A percentile compares a stretch with the other conserved stretches of the same genome.
phyloP scores from a whole-genome alignment of 2,797 vertebrate species.

The Alcedo quadribrachys region DNA sequence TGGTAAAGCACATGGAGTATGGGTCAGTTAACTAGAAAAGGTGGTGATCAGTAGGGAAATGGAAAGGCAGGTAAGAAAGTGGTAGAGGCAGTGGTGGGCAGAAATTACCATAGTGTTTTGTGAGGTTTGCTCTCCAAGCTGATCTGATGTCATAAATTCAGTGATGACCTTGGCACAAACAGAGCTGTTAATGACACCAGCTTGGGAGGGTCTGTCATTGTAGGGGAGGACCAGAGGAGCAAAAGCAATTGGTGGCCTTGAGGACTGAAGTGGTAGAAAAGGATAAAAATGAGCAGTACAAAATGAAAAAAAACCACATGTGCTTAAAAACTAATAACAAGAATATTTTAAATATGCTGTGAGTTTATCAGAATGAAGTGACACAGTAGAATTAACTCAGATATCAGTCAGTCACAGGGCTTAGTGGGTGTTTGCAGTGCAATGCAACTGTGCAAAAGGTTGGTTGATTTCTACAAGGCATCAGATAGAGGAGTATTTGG shows the following conservation, averaged over 20 bases:
- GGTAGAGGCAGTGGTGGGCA: background rate
- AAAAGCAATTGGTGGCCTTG: background rate
- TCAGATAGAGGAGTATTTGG: background rate
- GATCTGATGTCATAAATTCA: background rate
- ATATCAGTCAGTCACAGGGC: fast-evolving
- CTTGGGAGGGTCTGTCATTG: background rate
- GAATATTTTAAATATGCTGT: background rate
- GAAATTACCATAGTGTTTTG: background rate
- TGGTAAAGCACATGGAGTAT: background rate
- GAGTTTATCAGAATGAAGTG: background rate
- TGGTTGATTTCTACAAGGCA: background rate
- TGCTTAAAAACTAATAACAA: background rate
- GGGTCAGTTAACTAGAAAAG: background rate
- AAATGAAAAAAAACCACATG: background rate
- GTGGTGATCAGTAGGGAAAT: background rate
- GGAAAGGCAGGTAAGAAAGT: background rate
- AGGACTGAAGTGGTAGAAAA: background rate
- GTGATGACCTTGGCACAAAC: background rate
- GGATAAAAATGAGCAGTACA: background rate
- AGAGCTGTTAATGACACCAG: background rate
- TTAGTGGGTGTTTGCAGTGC: background rate
- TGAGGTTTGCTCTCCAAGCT: background rate
- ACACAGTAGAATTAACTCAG: background rate
- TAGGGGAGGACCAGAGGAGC: background rate
- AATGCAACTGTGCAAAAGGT: background rate